Evolutionary conservation across 1,140 invertebrate species (phyloP), one percentile per base, ranked within the genome.

Genomic region (Dendroctonus ponderosae): DNA sequence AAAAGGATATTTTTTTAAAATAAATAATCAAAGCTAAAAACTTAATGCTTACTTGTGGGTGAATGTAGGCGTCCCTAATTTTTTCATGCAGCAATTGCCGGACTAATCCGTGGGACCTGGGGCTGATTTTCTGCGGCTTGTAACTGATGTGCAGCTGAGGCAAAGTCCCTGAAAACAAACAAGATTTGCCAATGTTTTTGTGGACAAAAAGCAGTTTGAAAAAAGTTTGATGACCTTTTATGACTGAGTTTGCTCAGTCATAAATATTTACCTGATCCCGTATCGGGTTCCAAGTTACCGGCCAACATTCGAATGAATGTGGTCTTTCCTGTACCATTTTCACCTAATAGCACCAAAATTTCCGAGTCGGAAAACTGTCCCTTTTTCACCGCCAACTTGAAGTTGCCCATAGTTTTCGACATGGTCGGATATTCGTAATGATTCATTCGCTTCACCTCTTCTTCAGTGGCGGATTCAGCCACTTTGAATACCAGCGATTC

Each of bases 321-420:
- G 0, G 98, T 99, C 82, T 99, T 99, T 50, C 98, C 98, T 51
- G 98, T 99, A 69, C 98, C 98, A 83, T 99, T 99, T 80, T 99
- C 98, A 62, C 98, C 98, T 54, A 99, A 83, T 77, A 99, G 83
- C 11, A 99, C 98, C 75, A 99, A 87, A 79, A 99, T 99, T 82
- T 99, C 98, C 5, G 98, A 99, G 82, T 99, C 98, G 26, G 97
- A 98, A 78, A 99, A 99, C 75, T 97, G 94, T 11, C 98, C 98
- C 68, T 88, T 82, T 62, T 90, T 84, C 7, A 99, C 91, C 5
- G 81, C 81, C 49, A 99, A 81, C 54, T 86, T 80, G 77, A 99
- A 99, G 53, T 86, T 85, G 54, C 93, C 94, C 84, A 93, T 92
- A 4, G 86, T 89, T 79, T 92, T 92, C 0, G 84, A 84, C 88